Base-by-base conservation (phyloP, 2,797 vertebrate genomes). In the Ceryle rudis region DNA sequence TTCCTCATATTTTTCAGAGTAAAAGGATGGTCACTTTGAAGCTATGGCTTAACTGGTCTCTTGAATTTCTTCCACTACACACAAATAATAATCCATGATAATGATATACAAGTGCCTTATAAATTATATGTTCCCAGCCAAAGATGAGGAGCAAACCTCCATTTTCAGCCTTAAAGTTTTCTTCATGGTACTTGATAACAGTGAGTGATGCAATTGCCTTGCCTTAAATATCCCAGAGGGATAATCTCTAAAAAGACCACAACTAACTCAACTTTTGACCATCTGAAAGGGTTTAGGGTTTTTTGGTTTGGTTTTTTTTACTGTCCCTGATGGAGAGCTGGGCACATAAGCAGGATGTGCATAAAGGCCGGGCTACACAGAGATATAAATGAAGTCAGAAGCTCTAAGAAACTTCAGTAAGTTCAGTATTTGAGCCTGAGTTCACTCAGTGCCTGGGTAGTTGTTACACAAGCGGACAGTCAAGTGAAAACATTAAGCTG, bases 401-500 rank as follows among this genome's bases (percentile, higher is more conserved):
- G 28, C 64, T 47, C 47, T 62, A 33, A 79, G 57, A 88, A 86
- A 74, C 66, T 75, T 79, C 81, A 91, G 47, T 35, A 66, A 65
- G 78, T 55, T 81, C 52, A 64, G 0, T 64, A 67, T 62, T 51
- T 62, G 69, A 93, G 62, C 49, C 54, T 7, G 14, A 77, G 16
- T 70, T 78, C 6, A 0, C 73, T 77, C 86, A 54, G 52, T 80
- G 67, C 52, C 71, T 90, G 67, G 39, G 47, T 75, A 79, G 84
- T 57, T 87, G 62, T 70, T 92, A 77, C 60, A 90, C 60, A 92
- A 91, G 77, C 62, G 93, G 87, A 55, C 49, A 86, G 51, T 64
- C 73, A 86, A 95, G 39, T 39, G 64, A 85, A 95, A 95, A 89
- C 55, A 79, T 16, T 67, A 28, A 75, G 78, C 87, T 90, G 71